Conservation (phyloP, 2,797 vertebrate genomes). For the Coranthus polyacanthus region DNA sequence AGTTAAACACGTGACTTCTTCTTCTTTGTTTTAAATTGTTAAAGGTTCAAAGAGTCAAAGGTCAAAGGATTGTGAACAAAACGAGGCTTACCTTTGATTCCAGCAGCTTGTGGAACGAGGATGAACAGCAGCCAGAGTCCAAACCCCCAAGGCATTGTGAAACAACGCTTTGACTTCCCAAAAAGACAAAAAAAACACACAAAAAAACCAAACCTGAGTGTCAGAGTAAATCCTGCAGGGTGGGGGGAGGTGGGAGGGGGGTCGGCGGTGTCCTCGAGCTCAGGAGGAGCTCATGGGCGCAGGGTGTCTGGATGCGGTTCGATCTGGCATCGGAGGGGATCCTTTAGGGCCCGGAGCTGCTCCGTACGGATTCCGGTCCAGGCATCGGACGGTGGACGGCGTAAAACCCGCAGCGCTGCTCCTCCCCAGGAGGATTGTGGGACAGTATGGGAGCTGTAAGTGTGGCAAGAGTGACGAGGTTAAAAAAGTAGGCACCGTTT, state of each 20-base stretch:
- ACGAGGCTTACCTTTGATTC: conserved; percentile 86
- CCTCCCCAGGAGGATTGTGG: conserved; percentile 10
- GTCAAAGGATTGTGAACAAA: conserved; percentile 32
- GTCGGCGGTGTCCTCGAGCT: conserved; percentile 36
- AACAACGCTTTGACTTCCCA: conserved; percentile 14
- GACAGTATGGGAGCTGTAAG: conserved; percentile 35
- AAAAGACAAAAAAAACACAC: not conserved
- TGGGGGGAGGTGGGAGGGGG: conserved; percentile 1
- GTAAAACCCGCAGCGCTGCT: not conserved
- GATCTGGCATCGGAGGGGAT: conserved; percentile 21
- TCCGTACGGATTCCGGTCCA: conserved; percentile 17
- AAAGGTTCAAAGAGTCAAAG: not conserved
- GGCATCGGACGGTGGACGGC: conserved; percentile 16
- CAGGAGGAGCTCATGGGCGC: conserved; percentile 54
- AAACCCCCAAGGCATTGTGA: conserved; percentile 85
- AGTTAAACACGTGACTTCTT: not conserved
- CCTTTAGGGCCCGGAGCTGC: conserved; percentile 17
- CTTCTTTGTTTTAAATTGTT: not conserved
- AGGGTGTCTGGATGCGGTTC: not conserved
- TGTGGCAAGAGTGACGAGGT: conserved; percentile 82
- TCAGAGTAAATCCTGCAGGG: conserved; percentile 33
- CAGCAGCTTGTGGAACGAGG: conserved; percentile 82
- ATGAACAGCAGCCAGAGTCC: conserved; percentile 82
- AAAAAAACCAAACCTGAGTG: not conserved
- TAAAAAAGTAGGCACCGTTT: conserved; percentile 85